Evolutionary conservation across 1,140 invertebrate species (phyloP), one percentile per base, ranked within the genome.

Genomic region (Magallana angulata): DNA sequence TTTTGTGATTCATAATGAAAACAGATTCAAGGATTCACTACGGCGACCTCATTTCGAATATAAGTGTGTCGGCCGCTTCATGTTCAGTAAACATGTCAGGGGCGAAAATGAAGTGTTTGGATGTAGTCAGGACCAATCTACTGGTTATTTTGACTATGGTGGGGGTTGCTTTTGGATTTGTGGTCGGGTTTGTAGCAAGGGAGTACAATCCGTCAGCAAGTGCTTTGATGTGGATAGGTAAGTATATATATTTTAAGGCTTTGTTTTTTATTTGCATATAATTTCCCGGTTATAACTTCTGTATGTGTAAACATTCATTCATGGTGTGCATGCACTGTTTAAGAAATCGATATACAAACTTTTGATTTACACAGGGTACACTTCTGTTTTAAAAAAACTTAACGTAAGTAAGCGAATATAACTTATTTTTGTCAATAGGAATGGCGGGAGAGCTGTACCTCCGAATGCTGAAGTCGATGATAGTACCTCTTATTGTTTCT

Each of bases 181-280:
- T 71, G 11, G 58, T 92, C 8, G 97, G 97, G 88, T 96, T 98
- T 91, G 96, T 96, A 81, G 94, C 98, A 82, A 96, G 97, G 90
- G 96, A 96, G 12, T 94, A 97, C 62, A 94, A 96, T 84, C 96
- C 97, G 36, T 96, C 96, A 87, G 96, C 96, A 76, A 97, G 97
- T 92, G 96, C 96, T 14, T 96, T 98, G 11, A 96, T 97, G 95
- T 95, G 98, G 89, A 97, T 99, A 88, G 97, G 93, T 93, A 90
- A 87, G 90, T 89, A 16, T 24, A 24, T 24, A 24, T 24, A n/a
- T 24, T 24, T 24, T 24, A 24, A 24, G 24, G 24, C 24, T 24
- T 24, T 24, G 24, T 11, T 71, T 11, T 24, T 24, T 11, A 71
- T 2, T 24, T 71, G 18, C 9, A n/a, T 71, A 18, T 24, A 71